A percentile compares a stretch with the other conserved stretches of the same genome.
Evolutionary conservation across 35 echinoderm and acorn worm species (phyloP).

Genomic region (Ptychodera flava): DNA sequence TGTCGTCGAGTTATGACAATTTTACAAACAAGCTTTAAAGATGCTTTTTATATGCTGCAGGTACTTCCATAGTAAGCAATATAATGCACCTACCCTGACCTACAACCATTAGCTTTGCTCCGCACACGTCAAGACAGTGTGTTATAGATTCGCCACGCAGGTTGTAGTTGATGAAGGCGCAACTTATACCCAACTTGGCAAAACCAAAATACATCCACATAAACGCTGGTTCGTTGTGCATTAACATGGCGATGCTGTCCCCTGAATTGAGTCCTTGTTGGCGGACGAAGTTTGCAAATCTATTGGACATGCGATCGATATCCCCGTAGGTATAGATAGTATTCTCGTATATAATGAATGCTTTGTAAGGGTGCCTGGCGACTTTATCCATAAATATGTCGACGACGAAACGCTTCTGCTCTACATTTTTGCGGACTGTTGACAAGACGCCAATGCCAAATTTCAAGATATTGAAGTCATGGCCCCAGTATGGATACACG

Average conservation of each 20-base stretch:
- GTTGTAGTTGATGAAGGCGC: conserved; percentile 62
- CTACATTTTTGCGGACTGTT: background rate
- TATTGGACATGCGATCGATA: conserved; percentile 53
- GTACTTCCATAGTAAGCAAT: too few species aligned
- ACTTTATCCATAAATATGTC: conserved; percentile 64
- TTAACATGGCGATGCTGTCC: conserved; percentile 60
- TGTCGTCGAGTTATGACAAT: too few species aligned
- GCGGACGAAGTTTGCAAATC: conserved; percentile 46
- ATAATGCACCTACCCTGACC: conserved; percentile 43
- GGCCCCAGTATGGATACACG: background rate
- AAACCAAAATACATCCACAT: conserved; percentile 52
- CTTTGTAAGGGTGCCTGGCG: conserved; percentile 37
- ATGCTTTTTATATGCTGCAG: too few species aligned
- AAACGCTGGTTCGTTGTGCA: conserved; percentile 73
- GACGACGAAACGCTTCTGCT: conserved; percentile 3
- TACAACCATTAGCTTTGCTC: conserved; percentile 46
- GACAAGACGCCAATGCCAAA: background rate
- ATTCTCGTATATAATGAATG: conserved; percentile 47
- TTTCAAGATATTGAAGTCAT: background rate
- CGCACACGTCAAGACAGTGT: conserved; percentile 65
- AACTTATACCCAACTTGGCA: conserved; percentile 55
- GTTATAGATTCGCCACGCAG: conserved; percentile 45
- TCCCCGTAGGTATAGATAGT: conserved; percentile 53
- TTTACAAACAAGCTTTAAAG: too few species aligned
- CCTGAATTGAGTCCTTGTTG: background rate